phyloP scores from a whole-genome alignment of 2,888 invertebrate species.

The Pocota personata region DNA sequence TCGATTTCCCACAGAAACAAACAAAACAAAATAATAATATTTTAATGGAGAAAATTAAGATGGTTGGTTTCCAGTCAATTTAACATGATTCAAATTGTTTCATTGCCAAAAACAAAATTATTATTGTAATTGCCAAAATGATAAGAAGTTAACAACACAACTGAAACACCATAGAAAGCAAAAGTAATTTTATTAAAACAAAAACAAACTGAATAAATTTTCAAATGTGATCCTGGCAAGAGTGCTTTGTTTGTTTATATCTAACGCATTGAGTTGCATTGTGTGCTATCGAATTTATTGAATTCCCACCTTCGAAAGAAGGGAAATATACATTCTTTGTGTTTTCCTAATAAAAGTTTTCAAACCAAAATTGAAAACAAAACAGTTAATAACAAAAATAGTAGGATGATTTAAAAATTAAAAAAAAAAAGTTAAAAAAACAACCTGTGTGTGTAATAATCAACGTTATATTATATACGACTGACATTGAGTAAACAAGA shows the following conservation, averaged over 20 bases:
- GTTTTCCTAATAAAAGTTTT: slow-evolving; percentile 37
- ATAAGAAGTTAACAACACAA: neutral
- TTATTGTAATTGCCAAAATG: slow-evolving; percentile 19
- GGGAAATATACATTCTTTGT: slow-evolving; percentile 10
- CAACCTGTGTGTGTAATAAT: slow-evolving; percentile 65
- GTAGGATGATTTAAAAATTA: slow-evolving; percentile 70
- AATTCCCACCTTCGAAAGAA: slow-evolving; percentile 4
- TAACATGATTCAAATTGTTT: slow-evolving; percentile 11
- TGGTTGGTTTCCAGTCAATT: slow-evolving; percentile 68
- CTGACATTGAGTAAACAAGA: slow-evolving; percentile 69
- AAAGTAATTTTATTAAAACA: slow-evolving; percentile 1
- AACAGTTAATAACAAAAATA: slow-evolving; percentile 42
- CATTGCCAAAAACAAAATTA: slow-evolving; percentile 28
- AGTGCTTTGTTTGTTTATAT: slow-evolving; percentile 17
- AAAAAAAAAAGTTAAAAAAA: slow-evolving; percentile 28
- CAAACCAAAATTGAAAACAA: slow-evolving; percentile 27
- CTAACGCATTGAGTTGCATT: slow-evolving; percentile 3
- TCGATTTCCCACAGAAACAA: slow-evolving; percentile 17
- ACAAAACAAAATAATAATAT: slow-evolving; percentile 1
- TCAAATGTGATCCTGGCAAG: slow-evolving; percentile 40
- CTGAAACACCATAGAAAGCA: neutral
- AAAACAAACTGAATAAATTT: neutral
- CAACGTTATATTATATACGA: slow-evolving; percentile 72
- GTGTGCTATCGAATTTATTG: slow-evolving; percentile 57
- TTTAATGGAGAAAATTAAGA: neutral